Base-by-base conservation (phyloP, 1,140 invertebrate genomes). In the Scaptomyza montana region DNA sequence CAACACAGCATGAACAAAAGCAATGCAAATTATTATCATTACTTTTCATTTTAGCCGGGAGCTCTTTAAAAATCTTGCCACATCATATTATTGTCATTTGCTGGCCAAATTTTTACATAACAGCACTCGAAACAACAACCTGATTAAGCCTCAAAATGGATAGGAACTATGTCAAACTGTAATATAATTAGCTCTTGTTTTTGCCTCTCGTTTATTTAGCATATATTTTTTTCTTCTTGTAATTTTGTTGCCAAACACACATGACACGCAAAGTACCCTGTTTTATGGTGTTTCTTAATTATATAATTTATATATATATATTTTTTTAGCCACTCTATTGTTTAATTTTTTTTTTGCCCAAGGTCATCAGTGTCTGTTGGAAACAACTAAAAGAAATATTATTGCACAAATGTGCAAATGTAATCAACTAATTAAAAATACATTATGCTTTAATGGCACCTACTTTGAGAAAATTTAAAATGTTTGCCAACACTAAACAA, bases 121-220 rank as follows among this genome's bases (percentile, higher is more conserved):
- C 65, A 64, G 25, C 51, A 49, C 61, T 66, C 61, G 66, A 56
- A 75, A 76, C 73, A 43, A 43, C 12, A 12, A 43, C 12, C 39
- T 77, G 66, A 67, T 72, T 67, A 80, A 80, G 77, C 80, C 50
- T 68, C 46, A 16, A 57, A 67, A 33, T 36, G 41, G 41, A 21
- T 47, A 39, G 72, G 79, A 82, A 82, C 80, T 76, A 76, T 82
- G 80, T 65, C 80, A 79, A 72, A 82, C 67, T 84, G 80, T 70
- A 82, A 75, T 84, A 74, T 78, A 62, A 55, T 77, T 55, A 66
- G 49, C 30, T 39, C 56, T 33, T 47, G 39, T 49, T 33, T 25
- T 25, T 25, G 21, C 21, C 2, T 12, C n/a, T 25, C 3, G 5
- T 41, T 51, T 39, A 30, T 30, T 16, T 5, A 7, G 21, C 16